Evolutionary conservation across 1,140 invertebrate genomes (phyloP).

Genomic region (Platorchestia sp.): DNA sequence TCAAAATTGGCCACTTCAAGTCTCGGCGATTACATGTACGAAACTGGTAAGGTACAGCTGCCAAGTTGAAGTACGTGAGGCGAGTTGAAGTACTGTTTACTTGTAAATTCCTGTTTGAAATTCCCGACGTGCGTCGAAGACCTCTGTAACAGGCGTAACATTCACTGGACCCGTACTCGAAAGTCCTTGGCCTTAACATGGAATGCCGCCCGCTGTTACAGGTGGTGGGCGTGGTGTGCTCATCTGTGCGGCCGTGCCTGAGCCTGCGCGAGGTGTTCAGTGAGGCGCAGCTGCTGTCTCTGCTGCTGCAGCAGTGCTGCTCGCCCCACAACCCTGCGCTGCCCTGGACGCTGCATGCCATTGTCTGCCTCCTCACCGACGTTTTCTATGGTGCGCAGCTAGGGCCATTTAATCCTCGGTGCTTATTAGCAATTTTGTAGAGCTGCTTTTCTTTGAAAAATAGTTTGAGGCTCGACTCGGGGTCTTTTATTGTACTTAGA

Average conservation of each 20-base stretch:
- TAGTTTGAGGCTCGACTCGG: background rate
- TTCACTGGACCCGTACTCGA: too few species aligned
- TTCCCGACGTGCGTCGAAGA: too few species aligned
- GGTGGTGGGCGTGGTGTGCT: slow-evolving; percentile 56
- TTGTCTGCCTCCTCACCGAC: slow-evolving; percentile 54
- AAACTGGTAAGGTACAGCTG: too few species aligned
- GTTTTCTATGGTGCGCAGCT: background rate
- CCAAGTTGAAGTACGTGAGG: too few species aligned
- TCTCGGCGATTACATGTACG: too few species aligned
- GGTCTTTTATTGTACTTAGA: background rate
- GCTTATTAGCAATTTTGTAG: too few species aligned
- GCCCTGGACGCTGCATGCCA: slow-evolving; percentile 55
- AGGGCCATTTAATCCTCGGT: too few species aligned
- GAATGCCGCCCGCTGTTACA: background rate
- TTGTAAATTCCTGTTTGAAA: too few species aligned
- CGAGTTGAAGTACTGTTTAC: too few species aligned
- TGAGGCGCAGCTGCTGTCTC: slow-evolving; percentile 19
- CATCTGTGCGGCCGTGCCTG: slow-evolving; percentile 49
- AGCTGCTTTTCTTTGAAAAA: background rate
- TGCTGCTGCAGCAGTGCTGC: slow-evolving; percentile 47
- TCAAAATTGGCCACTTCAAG: too few species aligned
- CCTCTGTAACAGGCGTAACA: too few species aligned
- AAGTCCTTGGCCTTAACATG: background rate
- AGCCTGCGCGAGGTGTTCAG: slow-evolving; percentile 49
- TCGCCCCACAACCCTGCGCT: background rate